These are phyloP conservation scores for Gastracanthus pulcherrimus DNA, from an alignment of 2,888 invertebrate genomes.

Conservation along the genomic window DNA sequence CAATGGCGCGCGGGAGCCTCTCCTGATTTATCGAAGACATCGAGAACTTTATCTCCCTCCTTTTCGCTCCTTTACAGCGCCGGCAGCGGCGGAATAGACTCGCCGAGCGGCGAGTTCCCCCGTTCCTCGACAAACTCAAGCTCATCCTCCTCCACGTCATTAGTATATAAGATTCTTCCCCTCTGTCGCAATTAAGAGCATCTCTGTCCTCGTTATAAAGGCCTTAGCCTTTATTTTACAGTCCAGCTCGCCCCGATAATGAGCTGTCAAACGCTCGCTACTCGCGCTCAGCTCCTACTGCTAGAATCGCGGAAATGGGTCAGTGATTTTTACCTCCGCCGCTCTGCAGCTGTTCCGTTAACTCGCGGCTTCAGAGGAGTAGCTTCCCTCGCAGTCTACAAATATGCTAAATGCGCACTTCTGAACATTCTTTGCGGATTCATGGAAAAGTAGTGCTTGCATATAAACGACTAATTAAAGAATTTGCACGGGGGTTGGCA, in stretches of 20 bases:
- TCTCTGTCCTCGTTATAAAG: neutral
- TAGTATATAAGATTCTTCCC: neutral
- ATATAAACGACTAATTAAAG: too few relatives aligned
- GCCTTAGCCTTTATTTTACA: neutral
- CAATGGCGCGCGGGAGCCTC: conserved; percentile 30
- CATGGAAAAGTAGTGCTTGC: too few relatives aligned
- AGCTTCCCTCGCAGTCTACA: too few relatives aligned
- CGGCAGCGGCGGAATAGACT: neutral
- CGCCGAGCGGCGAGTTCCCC: conserved; percentile 31
- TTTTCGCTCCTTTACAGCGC: neutral
- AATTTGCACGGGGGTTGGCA: too few relatives aligned
- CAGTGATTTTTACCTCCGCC: neutral
- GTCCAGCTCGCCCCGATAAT: conserved; percentile 6
- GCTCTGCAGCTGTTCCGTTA: neutral
- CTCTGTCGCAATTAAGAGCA: conserved; percentile 10
- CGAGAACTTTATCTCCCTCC: conserved; percentile 31
- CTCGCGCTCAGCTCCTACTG: neutral
- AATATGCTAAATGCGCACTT: too few relatives aligned
- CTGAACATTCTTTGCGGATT: too few relatives aligned
- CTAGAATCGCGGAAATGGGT: conserved; percentile 17
- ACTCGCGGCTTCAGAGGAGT: too few relatives aligned
- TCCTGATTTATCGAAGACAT: conserved; percentile 36
- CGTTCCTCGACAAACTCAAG: neutral
- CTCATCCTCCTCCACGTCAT: conserved; percentile 6
- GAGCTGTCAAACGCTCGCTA: conserved; percentile 14